These are phyloP conservation scores for Eupithecia tripunctaria DNA, from an alignment of 2,888 invertebrate genomes.

Conservation along the genomic window DNA sequence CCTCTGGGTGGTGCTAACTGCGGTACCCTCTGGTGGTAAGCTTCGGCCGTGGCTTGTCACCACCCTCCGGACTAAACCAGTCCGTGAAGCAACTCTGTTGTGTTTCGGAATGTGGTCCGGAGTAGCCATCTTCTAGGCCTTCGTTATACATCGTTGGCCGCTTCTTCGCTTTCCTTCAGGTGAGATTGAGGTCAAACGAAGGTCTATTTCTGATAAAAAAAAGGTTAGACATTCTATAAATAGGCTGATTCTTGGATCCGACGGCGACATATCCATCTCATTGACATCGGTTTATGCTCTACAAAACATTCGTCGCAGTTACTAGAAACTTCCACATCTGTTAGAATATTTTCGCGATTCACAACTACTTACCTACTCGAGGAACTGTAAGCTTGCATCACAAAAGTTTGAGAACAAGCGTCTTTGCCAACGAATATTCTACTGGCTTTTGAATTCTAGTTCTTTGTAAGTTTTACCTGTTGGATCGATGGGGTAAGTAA, in stretches of 20 bases:
- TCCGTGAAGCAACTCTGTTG: no score
- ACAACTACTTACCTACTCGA: conserved; percentile 22
- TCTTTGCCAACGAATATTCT: conserved; percentile 12
- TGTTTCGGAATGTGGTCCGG: no score
- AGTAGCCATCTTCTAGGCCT: no score
- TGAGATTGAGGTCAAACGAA: no score
- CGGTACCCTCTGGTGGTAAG: no score
- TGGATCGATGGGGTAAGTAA: background rate
- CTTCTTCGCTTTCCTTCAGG: no score
- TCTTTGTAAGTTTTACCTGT: conserved; percentile 1
- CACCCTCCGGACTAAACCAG: no score
- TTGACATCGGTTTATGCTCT: background rate
- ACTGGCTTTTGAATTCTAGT: conserved; percentile 9
- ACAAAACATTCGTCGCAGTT: conserved; percentile 18
- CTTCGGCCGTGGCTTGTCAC: no score
- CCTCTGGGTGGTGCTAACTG: no score
- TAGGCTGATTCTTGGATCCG: background rate
- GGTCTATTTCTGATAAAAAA: no score
- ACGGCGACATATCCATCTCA: background rate
- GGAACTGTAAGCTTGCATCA: conserved; percentile 26
- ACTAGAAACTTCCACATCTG: conserved; percentile 29
- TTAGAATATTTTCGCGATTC: conserved; percentile 30
- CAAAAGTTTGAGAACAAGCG: conserved; percentile 18
- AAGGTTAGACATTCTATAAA: background rate
- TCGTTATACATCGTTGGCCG: no score